Conservation (phyloP, 2,113 vertebrate species). For the Oryctolagus cuniculus region DNA sequence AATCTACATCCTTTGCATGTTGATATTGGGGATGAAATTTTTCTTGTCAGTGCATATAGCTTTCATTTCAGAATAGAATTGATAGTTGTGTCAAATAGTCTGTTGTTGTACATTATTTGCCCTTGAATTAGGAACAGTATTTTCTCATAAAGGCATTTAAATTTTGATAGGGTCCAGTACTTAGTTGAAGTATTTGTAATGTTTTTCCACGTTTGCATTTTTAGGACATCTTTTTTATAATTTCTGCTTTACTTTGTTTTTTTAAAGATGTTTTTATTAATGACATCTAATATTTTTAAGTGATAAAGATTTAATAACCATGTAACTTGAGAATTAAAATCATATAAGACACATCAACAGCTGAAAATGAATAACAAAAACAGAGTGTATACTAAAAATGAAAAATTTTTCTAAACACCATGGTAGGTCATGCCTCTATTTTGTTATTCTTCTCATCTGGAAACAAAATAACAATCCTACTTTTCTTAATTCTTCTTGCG, state of each 20-base stretch:
- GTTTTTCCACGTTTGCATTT: conserved; percentile 28
- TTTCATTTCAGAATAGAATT: conserved; percentile 2
- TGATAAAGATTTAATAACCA: conserved; percentile 34
- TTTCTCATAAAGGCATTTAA: conserved; percentile 21
- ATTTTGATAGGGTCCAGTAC: background rate
- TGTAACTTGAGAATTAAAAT: conserved; percentile 40
- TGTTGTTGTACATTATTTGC: conserved; percentile 17
- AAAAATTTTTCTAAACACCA: background rate
- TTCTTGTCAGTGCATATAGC: background rate
- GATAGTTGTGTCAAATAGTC: conserved; percentile 49
- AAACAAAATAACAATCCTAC: background rate
- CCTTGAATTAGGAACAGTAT: conserved; percentile 47
- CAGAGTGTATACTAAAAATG: background rate
- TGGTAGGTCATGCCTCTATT: too few species aligned
- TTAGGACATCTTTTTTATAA: background rate
- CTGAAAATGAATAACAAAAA: background rate
- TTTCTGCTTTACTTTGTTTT: background rate
- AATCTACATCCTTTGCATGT: background rate
- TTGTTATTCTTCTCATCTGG: background rate
- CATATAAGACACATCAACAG: background rate
- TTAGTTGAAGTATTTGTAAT: background rate
- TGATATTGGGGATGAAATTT: background rate
- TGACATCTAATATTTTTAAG: background rate
- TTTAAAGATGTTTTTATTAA: conserved; percentile 20
- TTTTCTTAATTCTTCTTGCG: conserved; percentile 8